A percentile compares a stretch with the other conserved stretches of the same genome.
Conservation (phyloP, 2,113 vertebrate genomes). For the Lepidiolamprologus cunningtoni region DNA sequence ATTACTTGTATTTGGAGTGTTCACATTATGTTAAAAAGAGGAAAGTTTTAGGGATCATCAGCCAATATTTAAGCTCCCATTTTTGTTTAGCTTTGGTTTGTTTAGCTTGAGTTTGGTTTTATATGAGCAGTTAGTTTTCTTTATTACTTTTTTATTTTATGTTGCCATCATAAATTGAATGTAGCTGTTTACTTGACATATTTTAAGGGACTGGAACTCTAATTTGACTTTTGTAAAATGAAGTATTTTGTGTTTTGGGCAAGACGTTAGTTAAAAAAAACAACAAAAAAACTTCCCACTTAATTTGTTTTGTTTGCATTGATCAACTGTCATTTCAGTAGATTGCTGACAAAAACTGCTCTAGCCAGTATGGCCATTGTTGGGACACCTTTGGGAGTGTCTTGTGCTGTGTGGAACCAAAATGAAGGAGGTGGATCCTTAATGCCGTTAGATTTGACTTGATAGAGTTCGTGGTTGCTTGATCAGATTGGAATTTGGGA, state of each 20-base stretch:
- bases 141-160: background rate
- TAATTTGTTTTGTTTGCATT: background rate
- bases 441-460: background rate
- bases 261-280: background rate
- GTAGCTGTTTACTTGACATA: background rate
- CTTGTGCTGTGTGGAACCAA: background rate
- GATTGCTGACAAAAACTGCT: background rate
- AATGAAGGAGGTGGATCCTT: background rate
- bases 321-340: background rate
- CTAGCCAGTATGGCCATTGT: background rate
- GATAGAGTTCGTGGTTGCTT: background rate
- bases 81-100: background rate
- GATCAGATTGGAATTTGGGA: background rate
- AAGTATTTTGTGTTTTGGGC: background rate
- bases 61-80: background rate
- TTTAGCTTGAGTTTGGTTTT: background rate
- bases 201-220: background rate
- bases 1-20: background rate
- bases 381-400: background rate
- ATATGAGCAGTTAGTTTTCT: background rate
- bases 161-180: background rate
- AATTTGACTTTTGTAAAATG: background rate
- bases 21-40: background rate
- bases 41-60: background rate
- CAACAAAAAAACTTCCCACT: background rate